Conservation (phyloP, 2,888 invertebrate genomes). For the Leucophora obtusa region DNA sequence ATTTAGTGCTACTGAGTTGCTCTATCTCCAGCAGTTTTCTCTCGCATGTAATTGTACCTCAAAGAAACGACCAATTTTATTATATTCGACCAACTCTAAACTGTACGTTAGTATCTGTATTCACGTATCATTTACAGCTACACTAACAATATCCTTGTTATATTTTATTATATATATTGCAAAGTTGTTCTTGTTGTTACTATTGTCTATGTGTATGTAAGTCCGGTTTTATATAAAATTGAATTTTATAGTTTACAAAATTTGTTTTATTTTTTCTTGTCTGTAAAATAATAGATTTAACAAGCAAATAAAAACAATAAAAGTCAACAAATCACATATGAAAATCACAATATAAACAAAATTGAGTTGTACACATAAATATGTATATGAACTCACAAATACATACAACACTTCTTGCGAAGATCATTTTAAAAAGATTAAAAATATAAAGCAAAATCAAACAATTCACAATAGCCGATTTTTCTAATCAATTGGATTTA, state of each 20-base stretch:
- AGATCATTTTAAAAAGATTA: not conserved
- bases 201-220: slow-evolving; percentile 12
- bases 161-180: not conserved
- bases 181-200: not conserved
- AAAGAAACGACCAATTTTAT: too few relatives aligned
- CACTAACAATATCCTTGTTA: slow-evolving; percentile 2
- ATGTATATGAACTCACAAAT: slow-evolving; percentile 11
- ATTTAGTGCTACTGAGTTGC: too few relatives aligned
- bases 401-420: not conserved
- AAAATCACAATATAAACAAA: slow-evolving; percentile 9
- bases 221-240: slow-evolving; percentile 43
- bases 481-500: too few relatives aligned
- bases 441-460: too few relatives aligned
- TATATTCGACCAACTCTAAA: too few relatives aligned
- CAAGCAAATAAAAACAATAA: slow-evolving; percentile 55
- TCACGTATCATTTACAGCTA: slow-evolving; percentile 11
- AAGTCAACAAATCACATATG: slow-evolving; percentile 59
- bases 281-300: slow-evolving; percentile 33
- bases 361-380: too few relatives aligned
- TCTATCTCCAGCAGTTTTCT: too few relatives aligned
- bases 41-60: too few relatives aligned
- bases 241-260: slow-evolving; percentile 52
- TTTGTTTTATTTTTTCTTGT: not conserved
- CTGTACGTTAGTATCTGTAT: not conserved
- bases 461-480: too few relatives aligned